A percentile compares a stretch with the other conserved stretches of the same genome.
Evolutionary conservation across 2,113 vertebrate genomes (phyloP).

Genomic region (Aphelocoma coerulescens): DNA sequence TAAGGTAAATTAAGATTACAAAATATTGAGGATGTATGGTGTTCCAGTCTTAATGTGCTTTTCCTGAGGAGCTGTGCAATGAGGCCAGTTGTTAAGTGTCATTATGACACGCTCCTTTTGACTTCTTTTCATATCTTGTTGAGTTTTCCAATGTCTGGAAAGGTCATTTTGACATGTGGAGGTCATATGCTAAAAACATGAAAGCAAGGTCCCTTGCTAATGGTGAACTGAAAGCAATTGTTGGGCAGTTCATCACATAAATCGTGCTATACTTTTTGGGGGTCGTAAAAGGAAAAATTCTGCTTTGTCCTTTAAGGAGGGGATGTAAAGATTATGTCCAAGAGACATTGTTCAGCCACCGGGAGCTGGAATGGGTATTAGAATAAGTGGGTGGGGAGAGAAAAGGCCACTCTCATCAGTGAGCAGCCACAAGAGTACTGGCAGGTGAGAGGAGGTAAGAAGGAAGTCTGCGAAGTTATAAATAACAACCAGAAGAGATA

Average conservation of each 20-base stretch:
- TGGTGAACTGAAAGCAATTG: background rate
- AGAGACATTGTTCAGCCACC: background rate
- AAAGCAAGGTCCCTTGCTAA: background rate
- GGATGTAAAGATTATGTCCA: background rate
- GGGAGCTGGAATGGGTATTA: background rate
- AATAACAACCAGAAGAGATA: background rate
- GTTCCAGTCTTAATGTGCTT: background rate
- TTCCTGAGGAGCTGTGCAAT: background rate
- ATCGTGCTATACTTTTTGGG: background rate
- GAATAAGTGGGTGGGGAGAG: background rate
- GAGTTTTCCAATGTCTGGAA: background rate
- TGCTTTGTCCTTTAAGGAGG: background rate
- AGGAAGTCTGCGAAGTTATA: background rate
- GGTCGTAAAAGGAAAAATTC: background rate
- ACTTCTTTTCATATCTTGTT: conserved; percentile 20
- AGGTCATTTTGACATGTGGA: conserved; percentile 29
- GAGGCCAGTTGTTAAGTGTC: background rate
- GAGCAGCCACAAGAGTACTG: background rate
- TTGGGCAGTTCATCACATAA: conserved; percentile 8
- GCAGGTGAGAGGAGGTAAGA: background rate
- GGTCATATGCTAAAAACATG: conserved; percentile 12
- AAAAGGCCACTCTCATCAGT: background rate
- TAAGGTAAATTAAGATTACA: background rate
- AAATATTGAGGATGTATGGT: background rate
- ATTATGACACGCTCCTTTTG: conserved; percentile 14